Percentiles rank a stretch among this genome's conserved stretches.
phyloP scores from a whole-genome alignment of 2,797 vertebrate genomes.

The Aotus griseimembra region DNA sequence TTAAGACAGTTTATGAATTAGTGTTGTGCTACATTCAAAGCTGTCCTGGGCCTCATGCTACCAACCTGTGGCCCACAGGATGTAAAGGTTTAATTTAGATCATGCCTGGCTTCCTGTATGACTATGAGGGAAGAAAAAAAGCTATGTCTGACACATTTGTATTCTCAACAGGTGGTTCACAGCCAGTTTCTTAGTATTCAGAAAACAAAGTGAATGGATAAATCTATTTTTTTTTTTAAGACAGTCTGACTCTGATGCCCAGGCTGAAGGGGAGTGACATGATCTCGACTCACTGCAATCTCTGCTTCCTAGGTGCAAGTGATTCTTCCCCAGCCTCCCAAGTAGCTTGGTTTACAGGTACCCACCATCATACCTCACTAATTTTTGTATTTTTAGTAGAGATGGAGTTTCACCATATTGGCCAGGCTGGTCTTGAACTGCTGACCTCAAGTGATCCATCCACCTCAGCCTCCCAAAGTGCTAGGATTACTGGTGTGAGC shows the following conservation, averaged over 20 bases:
- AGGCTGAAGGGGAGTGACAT: neutral
- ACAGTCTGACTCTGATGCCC: neutral
- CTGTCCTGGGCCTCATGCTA: neutral
- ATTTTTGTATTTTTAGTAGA: neutral
- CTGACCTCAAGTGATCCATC: neutral
- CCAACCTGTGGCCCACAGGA: neutral
- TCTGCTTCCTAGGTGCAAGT: neutral
- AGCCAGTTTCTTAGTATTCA: neutral
- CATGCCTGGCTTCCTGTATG: neutral
- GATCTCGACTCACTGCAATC: neutral
- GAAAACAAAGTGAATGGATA: neutral
- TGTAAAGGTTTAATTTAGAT: neutral
- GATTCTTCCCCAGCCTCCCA: neutral
- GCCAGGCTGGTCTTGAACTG: neutral
- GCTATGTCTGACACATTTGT: neutral
- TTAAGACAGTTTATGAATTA: neutral
- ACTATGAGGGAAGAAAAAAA: neutral
- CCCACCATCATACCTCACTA: neutral
- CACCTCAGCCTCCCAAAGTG: neutral
- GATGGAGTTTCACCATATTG: neutral
- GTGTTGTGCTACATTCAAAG: neutral
- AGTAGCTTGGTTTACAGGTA: neutral
- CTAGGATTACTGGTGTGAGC: neutral
- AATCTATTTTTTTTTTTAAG: neutral
- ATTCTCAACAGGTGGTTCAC: neutral